phyloP scores from a whole-genome alignment of 2,888 invertebrate genomes.

The Colletes collaris region DNA sequence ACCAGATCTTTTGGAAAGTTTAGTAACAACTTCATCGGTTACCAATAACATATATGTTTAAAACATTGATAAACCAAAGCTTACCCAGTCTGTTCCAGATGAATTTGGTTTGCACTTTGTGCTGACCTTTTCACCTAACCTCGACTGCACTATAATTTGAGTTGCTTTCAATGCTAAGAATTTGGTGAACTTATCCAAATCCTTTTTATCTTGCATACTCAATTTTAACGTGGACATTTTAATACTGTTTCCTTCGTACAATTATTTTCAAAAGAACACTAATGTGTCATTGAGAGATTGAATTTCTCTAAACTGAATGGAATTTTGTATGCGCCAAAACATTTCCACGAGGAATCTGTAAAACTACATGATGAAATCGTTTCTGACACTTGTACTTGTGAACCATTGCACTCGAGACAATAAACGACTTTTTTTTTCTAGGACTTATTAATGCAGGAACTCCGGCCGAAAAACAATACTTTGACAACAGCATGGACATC shows the following conservation, averaged over 20 bases:
- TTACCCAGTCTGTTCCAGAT: conserved; percentile 93
- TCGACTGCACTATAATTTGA: conserved; percentile 96
- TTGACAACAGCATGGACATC: conserved; percentile 43
- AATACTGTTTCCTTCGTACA: conserved; percentile 8
- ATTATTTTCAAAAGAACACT: conserved; percentile 10
- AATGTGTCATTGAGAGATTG: conserved; percentile 22
- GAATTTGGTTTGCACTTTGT: conserved; percentile 91
- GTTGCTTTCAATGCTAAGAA: conserved; percentile 94
- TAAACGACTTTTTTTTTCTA: conserved; percentile 28
- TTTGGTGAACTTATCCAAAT: conserved; percentile 95
- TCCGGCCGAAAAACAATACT: conserved; percentile 22
- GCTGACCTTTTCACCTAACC: conserved; percentile 93
- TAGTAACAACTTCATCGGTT: not conserved
- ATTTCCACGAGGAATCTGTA: conserved; percentile 21
- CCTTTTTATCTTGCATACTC: conserved; percentile 87
- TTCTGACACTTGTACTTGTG: conserved; percentile 27
- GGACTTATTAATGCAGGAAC: conserved; percentile 10
- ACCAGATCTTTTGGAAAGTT: not conserved
- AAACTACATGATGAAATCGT: conserved; percentile 45
- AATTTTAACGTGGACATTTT: conserved; percentile 82
- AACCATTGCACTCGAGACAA: conserved; percentile 22
- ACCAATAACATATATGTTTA: conserved; percentile 54
- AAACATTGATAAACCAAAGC: conserved; percentile 7
- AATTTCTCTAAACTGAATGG: conserved; percentile 32
- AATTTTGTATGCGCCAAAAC: conserved; percentile 42